Percentiles rank a stretch among this genome's conserved stretches.
phyloP scores from a whole-genome alignment of 2,113 vertebrate species.

The Plestiodon gilberti region DNA sequence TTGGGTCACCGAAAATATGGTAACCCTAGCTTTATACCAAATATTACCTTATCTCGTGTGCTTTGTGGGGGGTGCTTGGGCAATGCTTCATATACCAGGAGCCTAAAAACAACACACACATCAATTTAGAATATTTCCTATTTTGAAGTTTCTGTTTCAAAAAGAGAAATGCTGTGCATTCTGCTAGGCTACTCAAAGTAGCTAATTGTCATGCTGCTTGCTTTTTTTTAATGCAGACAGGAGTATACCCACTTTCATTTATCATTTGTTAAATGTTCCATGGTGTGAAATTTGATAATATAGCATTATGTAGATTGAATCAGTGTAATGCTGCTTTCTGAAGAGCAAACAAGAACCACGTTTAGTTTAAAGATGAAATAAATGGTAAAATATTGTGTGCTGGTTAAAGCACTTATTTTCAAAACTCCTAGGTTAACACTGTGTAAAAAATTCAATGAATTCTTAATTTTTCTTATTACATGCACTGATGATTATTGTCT shows the following conservation, averaged over 20 bases:
- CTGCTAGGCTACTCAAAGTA: neutral
- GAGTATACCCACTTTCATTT: neutral
- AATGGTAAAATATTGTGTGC: neutral
- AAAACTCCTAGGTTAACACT: neutral
- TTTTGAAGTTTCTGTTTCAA: neutral
- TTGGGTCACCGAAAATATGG: no score
- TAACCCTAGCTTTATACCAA: no score
- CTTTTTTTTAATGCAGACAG: neutral
- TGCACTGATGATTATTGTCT: conserved; percentile 5
- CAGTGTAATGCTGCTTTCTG: neutral
- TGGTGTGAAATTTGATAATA: neutral
- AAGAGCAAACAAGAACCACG: neutral
- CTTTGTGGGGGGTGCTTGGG: no score
- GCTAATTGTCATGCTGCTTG: neutral
- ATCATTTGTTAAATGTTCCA: conserved; percentile 3
- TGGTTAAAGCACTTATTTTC: neutral
- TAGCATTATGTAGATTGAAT: neutral
- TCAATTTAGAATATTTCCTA: neutral
- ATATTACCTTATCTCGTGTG: no score
- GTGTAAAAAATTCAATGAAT: conserved; percentile 1
- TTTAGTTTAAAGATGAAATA: neutral
- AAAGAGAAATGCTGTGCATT: neutral
- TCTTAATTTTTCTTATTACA: conserved; percentile 16
- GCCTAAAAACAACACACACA: neutral
- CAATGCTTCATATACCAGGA: neutral